These are phyloP conservation scores for Thecophora atra DNA, from an alignment of 2,888 invertebrate genomes.

Conservation along the genomic window DNA sequence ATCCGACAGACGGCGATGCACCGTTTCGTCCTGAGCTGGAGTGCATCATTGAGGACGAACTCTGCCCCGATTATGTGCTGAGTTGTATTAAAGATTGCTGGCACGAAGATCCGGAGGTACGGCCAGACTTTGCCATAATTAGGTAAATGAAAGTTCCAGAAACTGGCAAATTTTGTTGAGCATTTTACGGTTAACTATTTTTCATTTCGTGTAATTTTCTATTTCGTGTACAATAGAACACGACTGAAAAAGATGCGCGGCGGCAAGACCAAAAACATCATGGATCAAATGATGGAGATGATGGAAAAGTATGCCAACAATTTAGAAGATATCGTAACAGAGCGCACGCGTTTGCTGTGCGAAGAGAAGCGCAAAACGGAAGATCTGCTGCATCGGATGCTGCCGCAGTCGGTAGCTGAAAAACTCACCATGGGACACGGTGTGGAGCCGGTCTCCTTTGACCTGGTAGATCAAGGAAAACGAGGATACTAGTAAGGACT, in stretches of 20 bases:
- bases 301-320: slow-evolving; percentile 97
- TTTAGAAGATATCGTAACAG: slow-evolving; percentile 92
- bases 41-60: slow-evolving; percentile 75
- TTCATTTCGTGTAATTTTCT: neutral
- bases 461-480: slow-evolving; percentile 71
- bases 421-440: slow-evolving; percentile 87
- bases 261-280: slow-evolving; percentile 84
- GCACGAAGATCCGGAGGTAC: slow-evolving; percentile 82
- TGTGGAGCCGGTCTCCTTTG: slow-evolving; percentile 92
- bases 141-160: slow-evolving; percentile 63
- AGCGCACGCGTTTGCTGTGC: slow-evolving; percentile 86
- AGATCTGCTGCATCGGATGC: slow-evolving; percentile 91
- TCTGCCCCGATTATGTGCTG: slow-evolving; percentile 83
- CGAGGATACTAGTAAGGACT: neutral
- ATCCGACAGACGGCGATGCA: slow-evolving; percentile 74
- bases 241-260: slow-evolving; percentile 91
- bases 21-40: slow-evolving; percentile 83
- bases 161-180: neutral
- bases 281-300: slow-evolving; percentile 98
- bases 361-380: slow-evolving; percentile 95
- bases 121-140: slow-evolving; percentile 87
- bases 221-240: slow-evolving; percentile 53
- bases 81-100: slow-evolving; percentile 89
- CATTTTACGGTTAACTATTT: neutral
- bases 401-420: slow-evolving; percentile 92